These are phyloP conservation scores for Microchrysa polita DNA, from an alignment of 2,888 invertebrate species.

Conservation along the genomic window DNA sequence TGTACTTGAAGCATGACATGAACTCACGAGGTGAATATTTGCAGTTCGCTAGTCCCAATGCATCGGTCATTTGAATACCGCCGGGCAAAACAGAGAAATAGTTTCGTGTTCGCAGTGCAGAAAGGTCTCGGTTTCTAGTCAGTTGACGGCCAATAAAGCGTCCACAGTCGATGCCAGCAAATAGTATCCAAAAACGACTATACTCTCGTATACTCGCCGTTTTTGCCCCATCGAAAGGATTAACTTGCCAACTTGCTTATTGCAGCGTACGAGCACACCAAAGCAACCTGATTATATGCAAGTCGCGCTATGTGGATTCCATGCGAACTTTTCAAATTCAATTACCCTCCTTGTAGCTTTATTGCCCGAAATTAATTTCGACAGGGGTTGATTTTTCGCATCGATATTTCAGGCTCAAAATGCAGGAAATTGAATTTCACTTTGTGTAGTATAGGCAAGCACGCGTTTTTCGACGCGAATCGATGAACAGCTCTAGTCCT, in stretches of 20 bases:
- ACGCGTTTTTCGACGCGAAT: slow-evolving; percentile 12
- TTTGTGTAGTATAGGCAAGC: slow-evolving; percentile 8
- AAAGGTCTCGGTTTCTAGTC: not conserved
- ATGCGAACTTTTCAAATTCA: slow-evolving; percentile 38
- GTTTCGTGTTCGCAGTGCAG: slow-evolving; percentile 10
- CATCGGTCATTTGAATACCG: slow-evolving; percentile 3
- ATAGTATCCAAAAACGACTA: not conserved
- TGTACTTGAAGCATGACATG: not conserved
- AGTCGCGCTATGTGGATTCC: not conserved
- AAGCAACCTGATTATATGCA: slow-evolving; percentile 5
- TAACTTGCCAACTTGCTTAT: slow-evolving; percentile 9
- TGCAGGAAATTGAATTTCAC: slow-evolving; percentile 32
- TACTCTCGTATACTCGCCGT: not conserved
- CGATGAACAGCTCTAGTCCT: not conserved
- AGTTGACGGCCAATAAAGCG: slow-evolving; percentile 4
- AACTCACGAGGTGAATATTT: slow-evolving; percentile 4
- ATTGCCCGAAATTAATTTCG: slow-evolving; percentile 29
- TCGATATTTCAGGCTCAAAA: slow-evolving; percentile 39
- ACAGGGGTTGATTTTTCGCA: slow-evolving; percentile 42
- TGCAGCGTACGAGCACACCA: not conserved
- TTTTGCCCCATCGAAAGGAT: not conserved
- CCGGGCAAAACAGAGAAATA: not conserved
- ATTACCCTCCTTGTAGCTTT: slow-evolving; percentile 36
- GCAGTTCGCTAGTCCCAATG: slow-evolving; percentile 3
- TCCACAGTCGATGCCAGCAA: not conserved